phyloP scores from a whole-genome alignment of 92 coral and sea anemone species.

The Palythoa grandiflora region DNA sequence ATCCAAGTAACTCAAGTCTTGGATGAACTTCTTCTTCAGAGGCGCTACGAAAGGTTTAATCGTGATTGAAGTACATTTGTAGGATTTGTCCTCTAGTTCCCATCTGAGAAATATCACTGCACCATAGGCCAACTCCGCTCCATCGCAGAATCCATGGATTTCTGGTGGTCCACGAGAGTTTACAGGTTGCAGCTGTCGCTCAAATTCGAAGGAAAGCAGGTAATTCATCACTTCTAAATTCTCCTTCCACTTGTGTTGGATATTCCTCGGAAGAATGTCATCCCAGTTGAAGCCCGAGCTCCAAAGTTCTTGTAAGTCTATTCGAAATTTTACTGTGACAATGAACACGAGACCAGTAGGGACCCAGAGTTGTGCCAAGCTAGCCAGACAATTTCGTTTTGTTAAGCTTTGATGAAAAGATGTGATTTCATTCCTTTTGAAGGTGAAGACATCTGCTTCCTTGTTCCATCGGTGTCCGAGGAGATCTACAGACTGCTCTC shows the following conservation, averaged over 20 bases:
- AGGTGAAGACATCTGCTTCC: slow-evolving; percentile 52
- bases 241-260: slow-evolving; percentile 62
- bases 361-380: slow-evolving; percentile 74
- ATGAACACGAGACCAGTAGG: slow-evolving; percentile 69
- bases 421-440: slow-evolving; percentile 55
- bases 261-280: slow-evolving; percentile 41
- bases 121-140: slow-evolving; percentile 59
- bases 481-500: slow-evolving; percentile 31
- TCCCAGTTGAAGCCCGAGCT: slow-evolving; percentile 68
- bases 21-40: slow-evolving; percentile 66
- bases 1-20: slow-evolving; percentile 74
- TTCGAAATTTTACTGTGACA: slow-evolving; percentile 61
- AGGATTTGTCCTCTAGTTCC: slow-evolving; percentile 56
- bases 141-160: slow-evolving; percentile 68
- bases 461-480: slow-evolving; percentile 75
- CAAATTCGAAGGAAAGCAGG: slow-evolving; percentile 54
- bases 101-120: slow-evolving; percentile 69
- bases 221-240: slow-evolving; percentile 59
- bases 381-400: slow-evolving; percentile 59
- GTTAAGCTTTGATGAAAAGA: not conserved
- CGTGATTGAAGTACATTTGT: slow-evolving; percentile 62
- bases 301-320: slow-evolving; percentile 72
- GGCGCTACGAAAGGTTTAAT: slow-evolving; percentile 73
- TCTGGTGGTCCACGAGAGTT: slow-evolving; percentile 57
- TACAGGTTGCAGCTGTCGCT: slow-evolving; percentile 63